Base-by-base conservation (phyloP, 2,113 vertebrate genomes). In the Puffinus mauretanicus region DNA sequence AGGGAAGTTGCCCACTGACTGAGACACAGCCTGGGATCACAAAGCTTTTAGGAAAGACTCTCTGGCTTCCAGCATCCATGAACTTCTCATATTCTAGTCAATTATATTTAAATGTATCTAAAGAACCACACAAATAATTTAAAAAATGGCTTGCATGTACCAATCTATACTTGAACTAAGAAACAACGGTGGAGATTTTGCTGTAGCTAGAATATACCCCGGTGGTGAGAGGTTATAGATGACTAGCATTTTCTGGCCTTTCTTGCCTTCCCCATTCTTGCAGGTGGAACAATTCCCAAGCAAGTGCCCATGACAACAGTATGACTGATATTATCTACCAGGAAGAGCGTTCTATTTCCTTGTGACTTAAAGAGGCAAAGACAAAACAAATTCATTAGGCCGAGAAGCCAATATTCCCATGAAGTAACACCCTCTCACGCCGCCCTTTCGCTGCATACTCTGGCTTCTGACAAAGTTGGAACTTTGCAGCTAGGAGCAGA, bases 381-480 rank as follows among this genome's bases (percentile, higher is more conserved):
- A 38, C 40, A 62, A 67, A 80, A 40, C 32, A 51, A 60, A 70
- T 8, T 44, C 12, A 40, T 19, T 32, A 17, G 89, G 55, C 30
- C 18, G 9, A 51, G 67, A 55, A 46, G 42, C 40, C 70, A 49
- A 8, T 4, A 6, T 8, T 57, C 55, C 72, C 61, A 24, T 4
- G 2, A 34, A 32, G 14, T 5, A 47, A 18, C 13, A 12, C 4
- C n/a, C 27, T 29, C 80, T 52, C 25, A 0, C 2, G 1, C 7
- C 29, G 1, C 12, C 66, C 65, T 42, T 57, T 44, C 2, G 5
- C 40, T 2, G 1, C 4, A 10, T 4, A 2, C 32, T 17, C 24
- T 36, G 34, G 36, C 55, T 66, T 10, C 75, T 10, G 30, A 24
- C 5, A 58, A 21, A 16, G 8, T 0, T 3, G 21, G 58, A 57